Evolutionary conservation across 2,888 invertebrate genomes (phyloP).

Genomic region (Ophion obscuratus): DNA sequence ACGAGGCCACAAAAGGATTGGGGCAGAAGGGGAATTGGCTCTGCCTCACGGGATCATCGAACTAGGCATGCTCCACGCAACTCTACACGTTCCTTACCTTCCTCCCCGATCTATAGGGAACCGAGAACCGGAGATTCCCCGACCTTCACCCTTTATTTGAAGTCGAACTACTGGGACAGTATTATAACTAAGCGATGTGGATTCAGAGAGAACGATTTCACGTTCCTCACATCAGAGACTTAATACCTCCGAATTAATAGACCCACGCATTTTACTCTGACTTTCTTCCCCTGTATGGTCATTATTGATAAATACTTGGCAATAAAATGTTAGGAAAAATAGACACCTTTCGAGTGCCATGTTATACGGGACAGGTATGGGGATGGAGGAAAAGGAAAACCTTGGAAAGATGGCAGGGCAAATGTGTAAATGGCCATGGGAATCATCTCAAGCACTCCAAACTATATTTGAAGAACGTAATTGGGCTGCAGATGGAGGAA

Average conservation of each 20-base stretch:
- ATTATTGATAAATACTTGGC: too few relatives aligned
- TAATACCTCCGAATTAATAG: slow-evolving; percentile 27
- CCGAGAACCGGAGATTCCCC: slow-evolving; percentile 31
- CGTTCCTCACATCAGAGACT: not conserved
- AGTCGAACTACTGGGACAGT: slow-evolving; percentile 23
- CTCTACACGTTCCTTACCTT: slow-evolving; percentile 1
- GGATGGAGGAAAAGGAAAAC: too few relatives aligned
- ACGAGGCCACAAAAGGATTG: slow-evolving; percentile 67
- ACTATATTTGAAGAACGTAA: too few relatives aligned
- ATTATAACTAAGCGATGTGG: slow-evolving; percentile 3
- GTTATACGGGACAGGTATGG: too few relatives aligned
- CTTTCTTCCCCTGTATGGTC: too few relatives aligned
- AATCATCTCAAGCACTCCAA: too few relatives aligned
- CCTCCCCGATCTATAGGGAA: not conserved
- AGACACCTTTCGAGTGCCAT: too few relatives aligned
- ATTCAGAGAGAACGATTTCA: slow-evolving; percentile 12
- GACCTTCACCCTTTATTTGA: slow-evolving; percentile 52
- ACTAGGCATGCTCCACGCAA: slow-evolving; percentile 9
- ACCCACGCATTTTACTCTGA: not conserved
- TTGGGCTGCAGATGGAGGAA: too few relatives aligned
- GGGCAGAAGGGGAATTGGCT: slow-evolving; percentile 30
- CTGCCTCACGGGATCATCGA: slow-evolving; percentile 46
- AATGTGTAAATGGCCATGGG: too few relatives aligned
- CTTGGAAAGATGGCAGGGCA: too few relatives aligned
- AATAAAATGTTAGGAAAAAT: too few relatives aligned